phyloP scores from a whole-genome alignment of 2,797 vertebrate species.

The Myotis myotis region DNA sequence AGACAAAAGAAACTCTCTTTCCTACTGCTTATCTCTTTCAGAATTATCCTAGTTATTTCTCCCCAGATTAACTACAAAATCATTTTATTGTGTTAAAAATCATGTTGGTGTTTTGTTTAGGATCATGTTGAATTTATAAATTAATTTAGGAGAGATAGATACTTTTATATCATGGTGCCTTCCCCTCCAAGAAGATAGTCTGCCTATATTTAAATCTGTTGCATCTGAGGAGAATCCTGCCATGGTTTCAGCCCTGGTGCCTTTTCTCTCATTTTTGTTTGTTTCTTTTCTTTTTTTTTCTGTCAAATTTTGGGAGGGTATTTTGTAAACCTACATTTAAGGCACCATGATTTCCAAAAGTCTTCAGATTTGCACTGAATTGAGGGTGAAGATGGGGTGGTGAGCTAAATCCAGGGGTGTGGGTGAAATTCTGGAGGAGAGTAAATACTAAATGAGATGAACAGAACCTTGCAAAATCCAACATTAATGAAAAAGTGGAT shows the following conservation, averaged over 20 bases:
- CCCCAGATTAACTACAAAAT: neutral
- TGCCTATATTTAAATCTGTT: slow-evolving; percentile 57
- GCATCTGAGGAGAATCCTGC: slow-evolving; percentile 21
- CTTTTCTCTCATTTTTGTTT: slow-evolving; percentile 63
- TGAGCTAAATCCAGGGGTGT: slow-evolving; percentile 52
- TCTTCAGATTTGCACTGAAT: slow-evolving; percentile 58
- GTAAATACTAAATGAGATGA: slow-evolving; percentile 14
- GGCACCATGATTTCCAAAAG: slow-evolving; percentile 50
- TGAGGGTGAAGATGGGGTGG: slow-evolving; percentile 44
- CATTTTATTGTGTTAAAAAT: neutral
- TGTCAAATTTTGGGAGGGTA: slow-evolving; percentile 65
- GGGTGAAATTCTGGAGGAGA: slow-evolving; percentile 60
- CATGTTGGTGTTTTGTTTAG: neutral
- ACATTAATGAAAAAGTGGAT: neutral
- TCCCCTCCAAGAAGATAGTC: neutral
- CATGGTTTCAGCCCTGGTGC: slow-evolving; percentile 32
- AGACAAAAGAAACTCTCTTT: neutral
- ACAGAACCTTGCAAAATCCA: neutral
- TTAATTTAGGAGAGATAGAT: neutral
- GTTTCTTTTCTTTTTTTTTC: neutral
- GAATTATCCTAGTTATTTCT: slow-evolving; percentile 34
- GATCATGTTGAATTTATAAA: neutral
- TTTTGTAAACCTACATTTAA: slow-evolving; percentile 75
- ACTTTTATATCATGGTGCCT: neutral
- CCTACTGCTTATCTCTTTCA: neutral